phyloP scores from a whole-genome alignment of 1,140 invertebrate species.

The Monochamus saltuarius region DNA sequence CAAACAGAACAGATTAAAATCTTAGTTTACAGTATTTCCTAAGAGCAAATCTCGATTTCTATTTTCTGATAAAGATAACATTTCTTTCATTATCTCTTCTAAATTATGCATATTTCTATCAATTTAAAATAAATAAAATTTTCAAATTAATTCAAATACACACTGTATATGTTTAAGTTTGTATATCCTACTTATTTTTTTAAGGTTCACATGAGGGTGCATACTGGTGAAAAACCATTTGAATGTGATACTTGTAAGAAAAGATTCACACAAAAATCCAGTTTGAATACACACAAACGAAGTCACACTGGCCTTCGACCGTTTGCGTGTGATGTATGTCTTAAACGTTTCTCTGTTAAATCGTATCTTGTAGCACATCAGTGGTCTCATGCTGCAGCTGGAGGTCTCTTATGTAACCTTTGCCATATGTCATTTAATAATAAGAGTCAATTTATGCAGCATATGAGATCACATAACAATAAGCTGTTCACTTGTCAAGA shows the following conservation, averaged over 20 bases:
- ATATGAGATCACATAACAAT: constrained; percentile 71
- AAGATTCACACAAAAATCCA: constrained; percentile 76
- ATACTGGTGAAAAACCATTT: constrained; percentile 77
- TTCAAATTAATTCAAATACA: too few species aligned
- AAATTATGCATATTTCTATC: too few species aligned
- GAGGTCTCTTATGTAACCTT: constrained; percentile 68
- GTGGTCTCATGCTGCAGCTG: constrained; percentile 74
- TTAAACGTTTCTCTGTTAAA: constrained; percentile 75
- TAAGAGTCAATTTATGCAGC: constrained; percentile 69
- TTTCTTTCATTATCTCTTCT: too few species aligned
- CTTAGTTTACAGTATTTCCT: too few species aligned
- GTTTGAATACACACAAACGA: constrained; percentile 79
- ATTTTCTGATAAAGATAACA: too few species aligned
- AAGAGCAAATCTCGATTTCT: too few species aligned
- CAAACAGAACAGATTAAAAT: too few species aligned
- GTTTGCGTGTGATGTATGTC: constrained; percentile 74
- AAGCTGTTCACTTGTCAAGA: constrained; percentile 71
- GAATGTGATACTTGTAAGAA: constrained; percentile 76
- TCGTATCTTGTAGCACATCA: constrained; percentile 75
- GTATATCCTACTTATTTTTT: constrained; percentile 4
- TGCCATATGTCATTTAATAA: constrained; percentile 68
- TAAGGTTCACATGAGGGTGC: constrained; percentile 71
- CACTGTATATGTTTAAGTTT: background rate
- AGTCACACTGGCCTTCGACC: constrained; percentile 79
- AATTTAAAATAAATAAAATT: too few species aligned